These are phyloP conservation scores for Crotalus adamanteus DNA, from an alignment of 2,797 vertebrate genomes.

Conservation along the genomic window DNA sequence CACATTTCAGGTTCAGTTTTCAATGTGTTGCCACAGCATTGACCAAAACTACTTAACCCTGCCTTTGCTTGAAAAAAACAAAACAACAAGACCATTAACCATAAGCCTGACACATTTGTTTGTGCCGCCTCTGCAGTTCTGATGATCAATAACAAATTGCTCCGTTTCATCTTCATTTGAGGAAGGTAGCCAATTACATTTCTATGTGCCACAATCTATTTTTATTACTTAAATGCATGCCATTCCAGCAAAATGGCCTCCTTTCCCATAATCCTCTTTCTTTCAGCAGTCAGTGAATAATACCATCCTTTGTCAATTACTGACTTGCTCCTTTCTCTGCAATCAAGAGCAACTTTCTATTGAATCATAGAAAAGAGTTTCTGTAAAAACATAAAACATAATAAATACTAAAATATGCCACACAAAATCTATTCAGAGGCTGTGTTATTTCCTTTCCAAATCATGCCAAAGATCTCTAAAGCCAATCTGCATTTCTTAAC, in stretches of 20 bases:
- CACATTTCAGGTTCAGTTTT: not conserved
- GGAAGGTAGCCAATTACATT: not conserved
- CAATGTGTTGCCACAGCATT: slow-evolving; percentile 27
- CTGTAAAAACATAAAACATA: not conserved
- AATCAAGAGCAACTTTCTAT: not conserved
- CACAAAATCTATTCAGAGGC: not conserved
- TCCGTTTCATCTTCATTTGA: slow-evolving; percentile 32
- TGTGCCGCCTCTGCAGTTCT: not conserved
- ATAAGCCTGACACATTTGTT: slow-evolving; percentile 22
- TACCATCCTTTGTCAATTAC: slow-evolving; percentile 8
- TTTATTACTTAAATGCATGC: not conserved
- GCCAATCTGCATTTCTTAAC: not conserved
- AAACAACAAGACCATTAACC: not conserved
- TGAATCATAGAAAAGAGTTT: not conserved
- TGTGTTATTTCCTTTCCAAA: not conserved
- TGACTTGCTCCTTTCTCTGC: not conserved
- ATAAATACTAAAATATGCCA: not conserved
- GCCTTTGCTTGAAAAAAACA: not conserved
- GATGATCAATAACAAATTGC: slow-evolving; percentile 5
- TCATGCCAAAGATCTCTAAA: not conserved
- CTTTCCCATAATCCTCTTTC: not conserved
- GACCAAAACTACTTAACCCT: slow-evolving; percentile 9
- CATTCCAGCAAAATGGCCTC: not conserved
- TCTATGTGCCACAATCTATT: not conserved
- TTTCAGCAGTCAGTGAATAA: not conserved